Evolutionary conservation across 2,888 invertebrate species (phyloP), one percentile per base, ranked within the genome.

Genomic region (Noctua pronuba): DNA sequence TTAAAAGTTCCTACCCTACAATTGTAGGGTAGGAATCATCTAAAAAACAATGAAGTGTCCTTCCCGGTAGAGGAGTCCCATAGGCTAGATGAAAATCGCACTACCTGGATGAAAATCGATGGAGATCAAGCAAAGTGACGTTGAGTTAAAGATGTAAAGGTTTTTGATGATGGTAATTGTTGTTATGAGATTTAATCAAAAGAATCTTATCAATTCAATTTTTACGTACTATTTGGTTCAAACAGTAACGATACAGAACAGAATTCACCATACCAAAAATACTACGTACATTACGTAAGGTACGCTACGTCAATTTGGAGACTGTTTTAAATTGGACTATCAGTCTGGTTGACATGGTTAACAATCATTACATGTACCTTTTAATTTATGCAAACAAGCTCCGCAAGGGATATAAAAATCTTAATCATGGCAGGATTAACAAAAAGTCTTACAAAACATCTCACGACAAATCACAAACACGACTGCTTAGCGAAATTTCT

Each of bases 391-490:
- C 65, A 69, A 62, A 55, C 44, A 18, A 49, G 38, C n/a, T 46
- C 11, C 10, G 5, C 46, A 58, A 77, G 6, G 0, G 1, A 41
- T 60, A 60, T 35, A 71, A 41, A 62, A 77, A 58, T 28, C 1
- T 46, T 35, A 31, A 62, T 38, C 7, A 73, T 41, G 52, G 11
- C 7, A 35, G 6, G 16, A 24, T 49, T 35, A 38, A 44, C 24
- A 62, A 69, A 49, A 35, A 35, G 83, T 77, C 74, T 83, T 76
- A 80, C 84, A 65, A 73, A 44, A 28, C 38, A 83, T 80, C 77
- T 84, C 80, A 80, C 81, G 74, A 75, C 58, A 4, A 13, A 73
- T 73, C 67, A 62, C 0, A 65, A 68, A 73, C 78, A 85, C 65
- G 71, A 77, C 60, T 82, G 58, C 73, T 70, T 82, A 75, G 73